A percentile compares a stretch with the other conserved stretches of the same genome.
Evolutionary conservation across 1,140 invertebrate species (phyloP).

Genomic region (Pygmarrhopalites habei): DNA sequence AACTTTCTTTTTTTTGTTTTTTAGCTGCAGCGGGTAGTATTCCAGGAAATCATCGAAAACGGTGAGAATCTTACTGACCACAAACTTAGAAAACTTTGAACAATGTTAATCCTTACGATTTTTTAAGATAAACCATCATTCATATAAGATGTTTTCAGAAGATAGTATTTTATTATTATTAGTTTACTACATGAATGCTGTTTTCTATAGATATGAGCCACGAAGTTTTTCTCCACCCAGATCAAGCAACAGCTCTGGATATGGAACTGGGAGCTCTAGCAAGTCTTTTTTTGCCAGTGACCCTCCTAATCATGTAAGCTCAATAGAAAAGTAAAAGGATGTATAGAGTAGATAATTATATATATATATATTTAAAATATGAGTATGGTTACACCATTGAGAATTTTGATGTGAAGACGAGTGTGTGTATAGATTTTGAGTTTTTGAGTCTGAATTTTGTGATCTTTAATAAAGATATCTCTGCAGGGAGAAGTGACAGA

Average conservation of each 20-base stretch:
- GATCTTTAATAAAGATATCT: too few species aligned
- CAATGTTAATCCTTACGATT: too few species aligned
- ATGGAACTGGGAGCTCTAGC: slow-evolving; percentile 70
- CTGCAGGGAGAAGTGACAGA: too few species aligned
- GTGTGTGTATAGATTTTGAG: too few species aligned
- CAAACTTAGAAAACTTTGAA: too few species aligned
- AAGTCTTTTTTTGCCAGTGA: slow-evolving; percentile 56
- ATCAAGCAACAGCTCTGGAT: slow-evolving; percentile 72
- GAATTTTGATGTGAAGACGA: too few species aligned
- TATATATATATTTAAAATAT: too few species aligned
- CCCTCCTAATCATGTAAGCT: not conserved
- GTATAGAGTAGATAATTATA: not conserved
- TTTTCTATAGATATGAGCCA: slow-evolving; percentile 50
- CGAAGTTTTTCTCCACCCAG: slow-evolving; percentile 70
- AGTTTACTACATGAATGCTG: slow-evolving; percentile 19
- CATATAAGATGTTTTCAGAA: slow-evolving; percentile 6
- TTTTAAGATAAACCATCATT: too few species aligned
- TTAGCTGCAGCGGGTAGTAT: slow-evolving; percentile 43
- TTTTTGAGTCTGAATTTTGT: too few species aligned
- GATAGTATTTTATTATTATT: slow-evolving; percentile 3
- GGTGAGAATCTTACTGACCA: slow-evolving; percentile 42
- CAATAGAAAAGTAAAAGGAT: not conserved
- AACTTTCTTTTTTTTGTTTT: too few species aligned
- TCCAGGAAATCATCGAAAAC: slow-evolving; percentile 53
- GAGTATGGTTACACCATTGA: too few species aligned